Base-by-base conservation (phyloP, 2,888 invertebrate genomes). In the Dolichopus griseipennis region DNA sequence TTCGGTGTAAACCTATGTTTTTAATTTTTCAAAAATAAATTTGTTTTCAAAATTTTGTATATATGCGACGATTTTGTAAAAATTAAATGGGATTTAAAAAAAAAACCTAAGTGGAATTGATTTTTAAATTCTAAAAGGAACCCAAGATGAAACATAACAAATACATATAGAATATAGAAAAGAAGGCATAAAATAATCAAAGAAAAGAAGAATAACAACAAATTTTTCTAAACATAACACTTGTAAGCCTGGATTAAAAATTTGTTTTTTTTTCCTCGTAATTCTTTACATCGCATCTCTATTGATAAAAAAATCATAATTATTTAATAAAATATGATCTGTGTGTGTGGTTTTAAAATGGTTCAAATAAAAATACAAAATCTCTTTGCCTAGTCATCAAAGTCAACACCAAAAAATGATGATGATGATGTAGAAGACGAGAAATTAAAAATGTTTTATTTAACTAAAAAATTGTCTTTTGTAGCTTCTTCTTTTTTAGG, bases 221-320 rank as follows among this genome's bases (percentile, higher is more conserved):
- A 15, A 41, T 41, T 41, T 7, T 41, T 41, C 15, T 41, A 41
- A 41, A 41, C 41, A 52, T 52, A 52, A 52, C 52, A 52, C 52
- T 52, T 52, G 52, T 52, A 52, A 52, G 52, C 52, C 52, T 52
- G 18, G 52, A 41, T 41, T 52, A 52, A 52, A 52, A 52, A 52
- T 15, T 52, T 52, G 9, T n/a, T 18, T 1, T 12, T 18, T 37
- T 37, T 37, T 37, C 27, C 5, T 5, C 5, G 2, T 27, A 27
- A 27, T 27, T 27, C 5, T 27, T 27, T 27, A 27, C 27, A 27
- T 27, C 27, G 27, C 27, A 4, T 27, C 27, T 27, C 27, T 27
- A 27, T 27, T 27, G 27, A 27, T 27, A 27, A 27, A 27, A 27
- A 27, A 5, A 27, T 27, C 27, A 27, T 27, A 27, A 27, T 27